A percentile compares a stretch with the other conserved stretches of the same genome.
Conservation (phyloP, 1,140 invertebrate species). For the Drosophila mauritiana region DNA sequence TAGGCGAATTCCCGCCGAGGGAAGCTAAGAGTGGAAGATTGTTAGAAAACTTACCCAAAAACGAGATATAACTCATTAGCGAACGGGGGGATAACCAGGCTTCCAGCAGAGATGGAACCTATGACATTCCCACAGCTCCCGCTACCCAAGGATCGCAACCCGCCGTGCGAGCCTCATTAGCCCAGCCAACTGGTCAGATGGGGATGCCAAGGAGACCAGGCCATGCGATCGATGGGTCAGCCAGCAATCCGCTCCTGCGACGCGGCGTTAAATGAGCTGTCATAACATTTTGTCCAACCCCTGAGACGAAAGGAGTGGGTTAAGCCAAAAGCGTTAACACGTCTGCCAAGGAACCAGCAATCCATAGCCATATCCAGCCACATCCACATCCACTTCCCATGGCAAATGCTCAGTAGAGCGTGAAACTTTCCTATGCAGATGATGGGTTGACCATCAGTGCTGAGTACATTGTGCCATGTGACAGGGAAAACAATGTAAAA, state of each 20-base stretch:
- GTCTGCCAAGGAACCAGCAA: background rate
- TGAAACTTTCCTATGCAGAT: slow-evolving; percentile 43
- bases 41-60: background rate
- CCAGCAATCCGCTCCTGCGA: slow-evolving; percentile 1
- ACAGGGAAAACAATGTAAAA: slow-evolving; percentile 47
- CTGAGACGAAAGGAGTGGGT: slow-evolving; percentile 8
- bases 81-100: slow-evolving; percentile 1
- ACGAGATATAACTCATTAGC: background rate
- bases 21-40: too few relatives aligned
- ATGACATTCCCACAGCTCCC: slow-evolving; percentile 21
- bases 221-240: slow-evolving; percentile 23
- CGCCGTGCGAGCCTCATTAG: slow-evolving; percentile 14
- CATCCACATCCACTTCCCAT: slow-evolving; percentile 32
- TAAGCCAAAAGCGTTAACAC: slow-evolving; percentile 56
- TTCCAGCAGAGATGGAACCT: slow-evolving; percentile 2
- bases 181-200: slow-evolving; percentile 11
- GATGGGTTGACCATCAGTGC: background rate
- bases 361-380: background rate
- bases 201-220: background rate
- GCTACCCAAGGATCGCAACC: slow-evolving; percentile 10
- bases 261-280: slow-evolving; percentile 72
- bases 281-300: slow-evolving; percentile 60
- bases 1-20: too few relatives aligned
- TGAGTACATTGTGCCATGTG: slow-evolving; percentile 10
- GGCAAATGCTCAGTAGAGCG: slow-evolving; percentile 51